A percentile compares a stretch with the other conserved stretches of the same genome.
These are phyloP conservation scores for Lepidotrigona ventralis DNA, from an alignment of 1,140 invertebrate genomes.

Conservation along the genomic window DNA sequence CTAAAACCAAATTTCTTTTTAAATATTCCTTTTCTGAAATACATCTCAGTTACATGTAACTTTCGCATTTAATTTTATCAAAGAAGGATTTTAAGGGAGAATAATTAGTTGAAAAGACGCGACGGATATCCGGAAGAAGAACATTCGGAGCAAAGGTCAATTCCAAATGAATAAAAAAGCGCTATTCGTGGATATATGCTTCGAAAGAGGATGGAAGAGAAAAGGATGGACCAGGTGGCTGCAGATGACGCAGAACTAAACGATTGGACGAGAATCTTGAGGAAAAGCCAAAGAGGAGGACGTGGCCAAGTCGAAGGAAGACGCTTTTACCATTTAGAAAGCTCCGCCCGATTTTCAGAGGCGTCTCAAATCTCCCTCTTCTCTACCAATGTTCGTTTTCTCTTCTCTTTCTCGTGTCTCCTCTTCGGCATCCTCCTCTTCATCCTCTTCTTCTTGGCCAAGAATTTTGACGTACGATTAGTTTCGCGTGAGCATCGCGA, in stretches of 20 bases:
- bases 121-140: conserved; percentile 25
- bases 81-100: neutral
- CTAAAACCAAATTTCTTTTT: neutral
- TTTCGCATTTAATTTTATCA: neutral
- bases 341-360: conserved; percentile 66
- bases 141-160: neutral
- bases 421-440: conserved; percentile 30
- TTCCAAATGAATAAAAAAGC: conserved; percentile 19
- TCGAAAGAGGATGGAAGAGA: conserved; percentile 15
- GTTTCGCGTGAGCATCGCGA: conserved; percentile 64
- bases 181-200: neutral
- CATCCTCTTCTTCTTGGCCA: conserved; percentile 46
- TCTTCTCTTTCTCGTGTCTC: conserved; percentile 29
- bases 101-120: neutral
- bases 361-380: conserved; percentile 62
- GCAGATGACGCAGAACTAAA: conserved; percentile 56
- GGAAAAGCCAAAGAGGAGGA: conserved; percentile 51
- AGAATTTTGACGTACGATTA: conserved; percentile 72
- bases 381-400: conserved; percentile 42
- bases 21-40: neutral
- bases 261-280: conserved; percentile 50
- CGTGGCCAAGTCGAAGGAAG: conserved; percentile 35
- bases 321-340: conserved; percentile 40
- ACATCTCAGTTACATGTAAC: neutral
- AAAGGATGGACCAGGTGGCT: conserved; percentile 67